Conservation (phyloP, 1,140 invertebrate species). For the Battus philenor region DNA sequence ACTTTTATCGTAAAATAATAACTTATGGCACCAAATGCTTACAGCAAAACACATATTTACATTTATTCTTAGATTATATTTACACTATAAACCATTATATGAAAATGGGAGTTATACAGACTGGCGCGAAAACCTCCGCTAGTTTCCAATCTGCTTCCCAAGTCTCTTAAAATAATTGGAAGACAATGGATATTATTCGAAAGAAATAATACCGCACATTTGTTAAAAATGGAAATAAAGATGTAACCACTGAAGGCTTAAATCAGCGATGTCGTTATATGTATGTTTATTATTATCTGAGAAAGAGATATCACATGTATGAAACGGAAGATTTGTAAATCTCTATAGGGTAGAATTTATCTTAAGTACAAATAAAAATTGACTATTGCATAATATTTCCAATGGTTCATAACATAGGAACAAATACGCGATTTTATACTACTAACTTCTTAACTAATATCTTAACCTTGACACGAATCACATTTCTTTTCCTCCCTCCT, state of each 20-base stretch:
- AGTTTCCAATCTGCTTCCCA: conserved; percentile 6
- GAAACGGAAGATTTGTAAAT: conserved; percentile 42
- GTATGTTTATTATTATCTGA: conserved; percentile 43
- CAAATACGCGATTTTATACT: conserved; percentile 40
- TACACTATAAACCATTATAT: conserved; percentile 21
- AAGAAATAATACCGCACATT: conserved; percentile 2
- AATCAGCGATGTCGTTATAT: conserved; percentile 29
- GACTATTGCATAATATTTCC: conserved; percentile 28
- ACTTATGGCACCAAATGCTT: conserved; percentile 73
- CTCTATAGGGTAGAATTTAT: conserved; percentile 28
- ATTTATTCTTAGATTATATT: conserved; percentile 36
- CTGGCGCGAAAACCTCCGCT: neutral
- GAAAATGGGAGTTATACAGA: neutral
- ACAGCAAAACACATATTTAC: conserved; percentile 51
- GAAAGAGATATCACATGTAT: conserved; percentile 64
- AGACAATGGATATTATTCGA: conserved; percentile 45
- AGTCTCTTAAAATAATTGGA: conserved; percentile 39
- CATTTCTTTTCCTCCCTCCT: conserved; percentile 49
- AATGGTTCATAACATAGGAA: conserved; percentile 53
- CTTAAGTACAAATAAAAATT: conserved; percentile 65
- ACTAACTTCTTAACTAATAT: conserved; percentile 42
- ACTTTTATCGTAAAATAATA: conserved; percentile 61
- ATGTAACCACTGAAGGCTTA: conserved; percentile 18
- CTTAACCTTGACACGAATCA: conserved; percentile 55
- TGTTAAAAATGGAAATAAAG: conserved; percentile 22